A percentile compares a stretch with the other conserved stretches of the same genome.
Conservation (phyloP, 2,113 vertebrate genomes). For the Platysternon megacephalum region DNA sequence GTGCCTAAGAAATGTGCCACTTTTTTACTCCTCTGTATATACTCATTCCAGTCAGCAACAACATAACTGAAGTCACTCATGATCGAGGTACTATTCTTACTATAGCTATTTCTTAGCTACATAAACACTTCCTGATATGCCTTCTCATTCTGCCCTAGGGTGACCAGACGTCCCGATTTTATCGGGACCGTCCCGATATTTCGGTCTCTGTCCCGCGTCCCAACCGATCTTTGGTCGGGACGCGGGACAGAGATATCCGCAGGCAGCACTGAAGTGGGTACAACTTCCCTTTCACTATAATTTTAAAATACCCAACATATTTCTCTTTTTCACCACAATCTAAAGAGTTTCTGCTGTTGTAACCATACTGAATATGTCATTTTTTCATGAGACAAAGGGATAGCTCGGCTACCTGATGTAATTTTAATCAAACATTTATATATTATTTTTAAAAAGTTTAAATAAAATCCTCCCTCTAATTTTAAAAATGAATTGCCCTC, state of each 20-base stretch:
- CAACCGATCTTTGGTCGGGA: too few relatives aligned
- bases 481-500: background rate
- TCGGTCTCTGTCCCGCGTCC: too few relatives aligned
- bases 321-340: constrained; percentile 29
- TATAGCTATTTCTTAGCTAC: constrained; percentile 39
- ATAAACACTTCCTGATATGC: constrained; percentile 46
- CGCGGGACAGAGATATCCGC: too few relatives aligned
- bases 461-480: constrained; percentile 4
- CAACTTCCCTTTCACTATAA: constrained; percentile 18
- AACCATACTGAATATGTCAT: background rate
- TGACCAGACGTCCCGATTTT: too few relatives aligned
- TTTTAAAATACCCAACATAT: constrained; percentile 22
- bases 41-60: constrained; percentile 50
- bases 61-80: constrained; percentile 49
- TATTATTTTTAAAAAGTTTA: background rate
- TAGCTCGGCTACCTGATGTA: background rate
- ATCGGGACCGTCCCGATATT: too few relatives aligned
- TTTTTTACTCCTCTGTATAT: constrained; percentile 44
- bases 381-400: background rate
- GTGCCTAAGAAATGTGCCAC: constrained; percentile 39
- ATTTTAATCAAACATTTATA: constrained; percentile 4
- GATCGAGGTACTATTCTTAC: constrained; percentile 50
- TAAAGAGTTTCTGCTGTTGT: constrained; percentile 23
- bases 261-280: constrained; percentile 31
- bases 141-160: constrained; percentile 13